phyloP scores from a whole-genome alignment of 2,113 vertebrate species.

The Plecotus auritus region DNA sequence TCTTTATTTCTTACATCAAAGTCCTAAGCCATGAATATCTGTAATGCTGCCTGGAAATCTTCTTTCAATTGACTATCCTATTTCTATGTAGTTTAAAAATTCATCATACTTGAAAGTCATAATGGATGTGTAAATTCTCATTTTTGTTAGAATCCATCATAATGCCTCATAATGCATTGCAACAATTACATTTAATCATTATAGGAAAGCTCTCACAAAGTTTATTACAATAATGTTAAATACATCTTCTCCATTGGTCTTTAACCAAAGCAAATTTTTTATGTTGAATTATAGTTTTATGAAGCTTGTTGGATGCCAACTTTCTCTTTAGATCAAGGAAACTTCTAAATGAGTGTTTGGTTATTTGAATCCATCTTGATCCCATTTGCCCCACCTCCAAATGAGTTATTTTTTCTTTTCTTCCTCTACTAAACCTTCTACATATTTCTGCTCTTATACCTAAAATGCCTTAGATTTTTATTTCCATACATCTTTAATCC shows the following conservation, averaged over 20 bases:
- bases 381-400: not conserved
- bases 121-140: conserved; percentile 57
- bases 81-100: conserved; percentile 48
- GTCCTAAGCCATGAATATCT: not conserved
- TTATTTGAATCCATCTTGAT: not conserved
- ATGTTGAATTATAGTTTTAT: conserved; percentile 31
- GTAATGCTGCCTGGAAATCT: conserved; percentile 25
- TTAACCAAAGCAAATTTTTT: conserved; percentile 57
- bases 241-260: conserved; percentile 39
- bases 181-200: conserved; percentile 57
- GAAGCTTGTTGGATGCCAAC: conserved; percentile 27
- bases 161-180: conserved; percentile 55
- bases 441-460: not conserved
- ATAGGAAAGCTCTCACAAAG: conserved; percentile 57
- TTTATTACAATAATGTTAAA: conserved; percentile 64
- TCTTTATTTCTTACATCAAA: not conserved
- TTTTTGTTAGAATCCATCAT: conserved; percentile 65
- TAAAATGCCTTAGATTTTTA: not conserved
- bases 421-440: not conserved
- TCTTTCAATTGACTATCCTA: conserved; percentile 13
- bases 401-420: not conserved
- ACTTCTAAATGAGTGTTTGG: not conserved
- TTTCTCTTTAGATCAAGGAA: conserved; percentile 29
- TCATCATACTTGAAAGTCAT: conserved; percentile 60
- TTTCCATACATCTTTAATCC: not conserved